A percentile compares a stretch with the other conserved stretches of the same genome.
Evolutionary conservation across 2,797 vertebrate species (phyloP).

Genomic region (Chromobotia macracanthus): DNA sequence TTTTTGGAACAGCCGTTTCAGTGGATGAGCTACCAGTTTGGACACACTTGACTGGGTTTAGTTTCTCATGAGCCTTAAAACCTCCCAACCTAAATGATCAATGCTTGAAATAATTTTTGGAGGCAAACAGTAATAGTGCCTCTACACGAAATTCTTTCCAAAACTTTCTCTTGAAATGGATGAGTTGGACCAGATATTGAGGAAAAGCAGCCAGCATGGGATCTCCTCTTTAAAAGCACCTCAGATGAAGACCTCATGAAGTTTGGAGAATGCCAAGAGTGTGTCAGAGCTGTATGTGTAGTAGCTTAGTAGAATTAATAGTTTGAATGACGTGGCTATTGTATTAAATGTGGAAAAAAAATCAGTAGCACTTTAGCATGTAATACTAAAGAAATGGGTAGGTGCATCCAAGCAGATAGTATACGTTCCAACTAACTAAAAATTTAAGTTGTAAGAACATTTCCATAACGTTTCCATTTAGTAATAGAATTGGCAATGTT

Average conservation of each 20-base stretch:
- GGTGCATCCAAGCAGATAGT: too few relatives aligned
- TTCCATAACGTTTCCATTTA: too few relatives aligned
- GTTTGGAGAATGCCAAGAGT: neutral
- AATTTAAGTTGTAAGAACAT: too few relatives aligned
- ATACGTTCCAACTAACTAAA: too few relatives aligned
- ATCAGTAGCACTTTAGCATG: too few relatives aligned
- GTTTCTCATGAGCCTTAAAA: neutral
- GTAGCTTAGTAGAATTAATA: too few relatives aligned
- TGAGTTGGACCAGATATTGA: neutral
- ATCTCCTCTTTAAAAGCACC: neutral
- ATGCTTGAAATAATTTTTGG: neutral
- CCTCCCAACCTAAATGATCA: neutral
- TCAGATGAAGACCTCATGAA: neutral
- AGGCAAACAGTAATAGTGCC: neutral
- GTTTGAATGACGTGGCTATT: neutral
- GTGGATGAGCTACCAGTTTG: slow-evolving; percentile 28
- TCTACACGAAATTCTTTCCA: neutral
- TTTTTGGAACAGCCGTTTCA: slow-evolving; percentile 37
- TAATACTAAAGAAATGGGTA: too few relatives aligned
- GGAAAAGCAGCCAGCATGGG: neutral
- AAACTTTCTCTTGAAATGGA: neutral
- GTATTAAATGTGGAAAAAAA: neutral
- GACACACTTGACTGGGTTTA: neutral
- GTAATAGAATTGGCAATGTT: too few relatives aligned
- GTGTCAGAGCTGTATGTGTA: neutral